A percentile compares a stretch with the other conserved stretches of the same genome.
phyloP scores from a whole-genome alignment of 2,113 vertebrate species.

The Solea solea region DNA sequence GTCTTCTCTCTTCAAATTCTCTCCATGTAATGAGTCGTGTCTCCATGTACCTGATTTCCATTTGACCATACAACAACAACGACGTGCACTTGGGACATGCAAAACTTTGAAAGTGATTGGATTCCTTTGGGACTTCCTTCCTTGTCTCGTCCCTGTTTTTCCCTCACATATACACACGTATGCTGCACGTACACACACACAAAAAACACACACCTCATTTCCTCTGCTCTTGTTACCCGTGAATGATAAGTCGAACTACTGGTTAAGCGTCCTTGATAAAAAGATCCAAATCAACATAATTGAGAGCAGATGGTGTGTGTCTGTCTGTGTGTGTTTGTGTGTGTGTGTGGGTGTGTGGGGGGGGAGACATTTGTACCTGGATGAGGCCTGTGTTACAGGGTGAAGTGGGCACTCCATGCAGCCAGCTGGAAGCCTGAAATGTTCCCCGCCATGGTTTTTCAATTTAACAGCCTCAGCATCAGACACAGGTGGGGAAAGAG shows the following conservation, averaged over 20 bases:
- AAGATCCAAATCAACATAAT: constrained; percentile 79
- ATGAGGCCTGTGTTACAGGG: constrained; percentile 72
- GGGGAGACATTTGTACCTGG: constrained; percentile 76
- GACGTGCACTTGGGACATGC: not conserved
- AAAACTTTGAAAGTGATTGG: constrained; percentile 16
- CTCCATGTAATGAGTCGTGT: constrained; percentile 21
- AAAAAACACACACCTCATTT: constrained; percentile 12
- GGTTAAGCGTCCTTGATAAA: constrained; percentile 61
- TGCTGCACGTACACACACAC: not conserved
- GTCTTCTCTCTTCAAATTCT: constrained; percentile 17
- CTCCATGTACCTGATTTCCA: constrained; percentile 13
- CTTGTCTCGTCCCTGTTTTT: not conserved
- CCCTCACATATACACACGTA: not conserved
- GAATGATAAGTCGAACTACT: constrained; percentile 48
- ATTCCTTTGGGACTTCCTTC: constrained; percentile 17
- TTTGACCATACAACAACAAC: constrained; percentile 15
- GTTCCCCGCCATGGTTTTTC: constrained; percentile 62
- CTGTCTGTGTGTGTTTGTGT: constrained; percentile 59
- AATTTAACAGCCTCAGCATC: constrained; percentile 28
- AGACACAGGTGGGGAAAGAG: constrained; percentile 46
- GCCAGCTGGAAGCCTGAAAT: constrained; percentile 74
- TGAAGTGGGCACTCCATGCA: constrained; percentile 75
- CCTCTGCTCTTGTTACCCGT: constrained; percentile 39
- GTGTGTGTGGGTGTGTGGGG: constrained; percentile 52
- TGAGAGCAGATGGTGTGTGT: constrained; percentile 79